phyloP scores from a whole-genome alignment of 1,140 invertebrate species.

The Drosophila truncata region DNA sequence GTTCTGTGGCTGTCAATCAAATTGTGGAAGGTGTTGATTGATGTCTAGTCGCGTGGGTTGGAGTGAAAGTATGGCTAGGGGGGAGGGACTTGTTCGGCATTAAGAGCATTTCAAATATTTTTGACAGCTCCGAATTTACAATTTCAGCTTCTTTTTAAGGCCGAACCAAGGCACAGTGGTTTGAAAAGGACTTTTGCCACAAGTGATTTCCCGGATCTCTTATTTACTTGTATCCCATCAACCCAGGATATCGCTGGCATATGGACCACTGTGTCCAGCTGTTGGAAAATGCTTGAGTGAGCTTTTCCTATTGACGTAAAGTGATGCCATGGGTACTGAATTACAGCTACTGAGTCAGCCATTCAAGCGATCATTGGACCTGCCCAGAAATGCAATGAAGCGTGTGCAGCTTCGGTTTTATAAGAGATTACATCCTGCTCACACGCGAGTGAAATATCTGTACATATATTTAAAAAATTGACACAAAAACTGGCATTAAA shows the following conservation, averaged over 20 bases:
- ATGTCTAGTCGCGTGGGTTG: constrained; percentile 59
- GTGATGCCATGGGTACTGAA: not conserved
- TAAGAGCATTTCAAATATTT: constrained; percentile 48
- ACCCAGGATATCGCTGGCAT: not conserved
- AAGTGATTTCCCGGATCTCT: not conserved
- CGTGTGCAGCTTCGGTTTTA: constrained; percentile 44
- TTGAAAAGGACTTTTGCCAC: not conserved
- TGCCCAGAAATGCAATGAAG: constrained; percentile 64
- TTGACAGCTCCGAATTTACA: constrained; percentile 49
- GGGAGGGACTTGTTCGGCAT: constrained; percentile 2
- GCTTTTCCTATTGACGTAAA: constrained; percentile 25
- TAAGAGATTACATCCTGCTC: constrained; percentile 35
- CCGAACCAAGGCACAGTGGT: constrained; percentile 12
- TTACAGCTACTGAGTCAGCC: constrained; percentile 49
- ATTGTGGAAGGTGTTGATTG: constrained; percentile 77
- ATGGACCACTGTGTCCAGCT: constrained; percentile 21
- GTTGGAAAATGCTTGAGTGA: constrained; percentile 34
- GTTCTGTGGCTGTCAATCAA: constrained; percentile 74
- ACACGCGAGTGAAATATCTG: not conserved
- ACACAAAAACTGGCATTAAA: constrained; percentile 55
- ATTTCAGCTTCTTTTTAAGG: not conserved
- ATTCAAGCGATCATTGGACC: constrained; percentile 62
- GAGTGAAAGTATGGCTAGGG: not conserved
- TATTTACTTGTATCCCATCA: not conserved
- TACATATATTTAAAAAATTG: not conserved